Conservation (phyloP, 2,113 vertebrate species). For the Climacteris rufus region DNA sequence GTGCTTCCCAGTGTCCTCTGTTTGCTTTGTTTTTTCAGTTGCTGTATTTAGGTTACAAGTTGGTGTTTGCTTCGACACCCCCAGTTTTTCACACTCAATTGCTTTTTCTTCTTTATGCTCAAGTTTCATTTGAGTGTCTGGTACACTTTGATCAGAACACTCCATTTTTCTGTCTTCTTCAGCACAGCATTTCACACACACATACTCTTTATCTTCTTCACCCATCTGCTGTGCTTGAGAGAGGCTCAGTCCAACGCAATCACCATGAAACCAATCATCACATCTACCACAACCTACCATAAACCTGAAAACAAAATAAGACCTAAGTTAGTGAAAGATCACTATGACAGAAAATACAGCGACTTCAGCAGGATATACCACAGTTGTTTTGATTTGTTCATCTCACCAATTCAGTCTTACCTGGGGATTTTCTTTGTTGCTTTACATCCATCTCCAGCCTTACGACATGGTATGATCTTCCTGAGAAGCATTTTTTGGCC, state of each 20-base stretch:
- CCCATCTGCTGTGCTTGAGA: conserved; percentile 93
- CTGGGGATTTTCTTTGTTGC: not conserved
- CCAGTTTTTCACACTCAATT: conserved; percentile 74
- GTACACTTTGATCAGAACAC: conserved; percentile 52
- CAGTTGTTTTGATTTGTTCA: not conserved
- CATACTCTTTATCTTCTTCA: conserved; percentile 95
- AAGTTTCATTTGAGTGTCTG: conserved; percentile 67
- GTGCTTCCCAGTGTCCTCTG: conserved; percentile 70
- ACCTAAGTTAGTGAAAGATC: not conserved
- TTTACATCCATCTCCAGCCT: conserved; percentile 65
- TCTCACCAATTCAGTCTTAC: not conserved
- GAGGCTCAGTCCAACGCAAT: conserved; percentile 93
- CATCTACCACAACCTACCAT: conserved; percentile 98
- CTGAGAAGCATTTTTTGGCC: not conserved
- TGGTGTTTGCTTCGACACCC: conserved; percentile 65
- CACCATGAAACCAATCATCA: conserved; percentile 98
- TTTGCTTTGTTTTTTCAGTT: conserved; percentile 61
- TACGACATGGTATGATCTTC: conserved; percentile 41
- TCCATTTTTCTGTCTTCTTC: conserved; percentile 86
- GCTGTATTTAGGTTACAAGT: conserved; percentile 42
- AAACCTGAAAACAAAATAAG: conserved; percentile 76
- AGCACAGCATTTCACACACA: conserved; percentile 93
- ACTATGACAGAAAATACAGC: not conserved
- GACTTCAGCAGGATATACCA: not conserved
- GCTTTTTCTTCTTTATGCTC: conserved; percentile 77